Conservation (phyloP, 2,888 invertebrate species). For the Clusia tigrina region DNA sequence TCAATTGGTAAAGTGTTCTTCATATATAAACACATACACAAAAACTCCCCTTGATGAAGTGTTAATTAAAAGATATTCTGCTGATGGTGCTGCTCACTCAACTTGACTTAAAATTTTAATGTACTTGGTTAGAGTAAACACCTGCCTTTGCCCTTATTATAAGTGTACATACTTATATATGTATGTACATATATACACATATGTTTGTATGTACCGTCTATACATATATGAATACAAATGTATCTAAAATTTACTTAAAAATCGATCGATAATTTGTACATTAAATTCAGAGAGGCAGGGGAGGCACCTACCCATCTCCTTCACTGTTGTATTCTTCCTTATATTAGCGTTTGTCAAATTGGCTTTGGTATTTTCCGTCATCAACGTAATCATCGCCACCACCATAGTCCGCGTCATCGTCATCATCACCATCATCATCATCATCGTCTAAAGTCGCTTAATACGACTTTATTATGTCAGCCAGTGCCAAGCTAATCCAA, state of each 20-base stretch:
- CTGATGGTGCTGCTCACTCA: background rate
- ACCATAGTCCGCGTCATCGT: slow-evolving; percentile 3
- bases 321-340: no score
- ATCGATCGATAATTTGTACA: slow-evolving; percentile 16
- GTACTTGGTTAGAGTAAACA: background rate
- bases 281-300: background rate
- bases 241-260: background rate
- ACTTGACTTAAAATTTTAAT: background rate
- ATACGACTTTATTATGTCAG: background rate
- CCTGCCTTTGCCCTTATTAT: background rate
- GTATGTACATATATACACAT: slow-evolving; percentile 1
- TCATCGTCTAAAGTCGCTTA: background rate
- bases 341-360: slow-evolving; percentile 35
- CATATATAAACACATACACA: no score
- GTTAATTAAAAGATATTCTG: slow-evolving; percentile 1
- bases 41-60: no score
- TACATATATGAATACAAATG: no score
- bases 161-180: background rate
- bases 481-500: background rate
- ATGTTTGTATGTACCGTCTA: slow-evolving; percentile 9
- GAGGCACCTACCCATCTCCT: no score
- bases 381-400: slow-evolving; percentile 12
- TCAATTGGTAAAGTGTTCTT: no score
- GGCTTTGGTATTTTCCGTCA: slow-evolving; percentile 44
- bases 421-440: slow-evolving; percentile 10